These are phyloP conservation scores for Xyliphius kryptos DNA, from an alignment of 2,113 vertebrate genomes.

Conservation along the genomic window DNA sequence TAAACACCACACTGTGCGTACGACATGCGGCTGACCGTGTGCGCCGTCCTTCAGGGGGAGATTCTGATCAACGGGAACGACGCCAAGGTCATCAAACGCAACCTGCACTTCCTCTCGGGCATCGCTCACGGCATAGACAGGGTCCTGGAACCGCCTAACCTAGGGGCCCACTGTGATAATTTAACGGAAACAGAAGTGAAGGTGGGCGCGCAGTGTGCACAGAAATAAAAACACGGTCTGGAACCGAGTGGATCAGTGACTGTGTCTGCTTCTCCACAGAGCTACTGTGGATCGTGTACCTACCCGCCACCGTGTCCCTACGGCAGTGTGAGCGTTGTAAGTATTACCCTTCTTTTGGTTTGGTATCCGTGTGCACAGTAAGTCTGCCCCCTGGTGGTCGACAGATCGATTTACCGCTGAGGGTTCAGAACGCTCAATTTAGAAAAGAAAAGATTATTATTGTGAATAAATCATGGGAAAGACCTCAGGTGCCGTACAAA, in stretches of 20 bases:
- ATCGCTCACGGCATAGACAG: slow-evolving; percentile 81
- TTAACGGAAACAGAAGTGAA: slow-evolving; percentile 49
- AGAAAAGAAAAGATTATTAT: no score
- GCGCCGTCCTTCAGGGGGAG: slow-evolving; percentile 66
- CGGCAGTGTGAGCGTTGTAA: slow-evolving; percentile 57
- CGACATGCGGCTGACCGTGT: not conserved
- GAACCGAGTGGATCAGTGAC: not conserved
- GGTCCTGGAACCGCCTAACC: slow-evolving; percentile 80
- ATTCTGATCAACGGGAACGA: slow-evolving; percentile 67
- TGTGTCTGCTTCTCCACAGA: slow-evolving; percentile 37
- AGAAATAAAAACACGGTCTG: no score
- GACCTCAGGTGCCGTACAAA: no score
- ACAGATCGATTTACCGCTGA: no score
- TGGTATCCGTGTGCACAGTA: not conserved
- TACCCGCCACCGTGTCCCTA: slow-evolving; percentile 52
- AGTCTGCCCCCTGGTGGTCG: no score
- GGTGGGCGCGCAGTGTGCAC: slow-evolving; percentile 33
- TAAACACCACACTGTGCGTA: not conserved
- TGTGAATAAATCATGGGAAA: no score
- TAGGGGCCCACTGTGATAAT: slow-evolving; percentile 82
- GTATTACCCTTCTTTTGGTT: not conserved
- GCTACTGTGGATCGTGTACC: slow-evolving; percentile 62
- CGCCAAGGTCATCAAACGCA: slow-evolving; percentile 71
- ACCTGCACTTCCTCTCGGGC: slow-evolving; percentile 75
- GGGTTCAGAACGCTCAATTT: no score